phyloP scores from a whole-genome alignment of 2,797 vertebrate species.

The Helicolenus hilgendorfi region DNA sequence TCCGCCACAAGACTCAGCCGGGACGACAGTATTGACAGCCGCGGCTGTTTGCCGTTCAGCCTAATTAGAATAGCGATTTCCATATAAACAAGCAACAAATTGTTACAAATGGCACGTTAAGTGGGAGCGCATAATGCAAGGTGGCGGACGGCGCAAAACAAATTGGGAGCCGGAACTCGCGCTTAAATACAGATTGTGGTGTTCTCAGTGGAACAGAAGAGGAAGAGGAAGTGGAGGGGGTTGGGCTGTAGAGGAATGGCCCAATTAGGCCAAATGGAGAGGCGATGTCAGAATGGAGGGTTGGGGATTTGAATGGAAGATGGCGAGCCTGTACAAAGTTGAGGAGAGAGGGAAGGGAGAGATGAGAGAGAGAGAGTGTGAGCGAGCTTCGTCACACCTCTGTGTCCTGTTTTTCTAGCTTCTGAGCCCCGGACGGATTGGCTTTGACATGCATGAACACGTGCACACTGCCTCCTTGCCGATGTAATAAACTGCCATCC shows the following conservation, averaged over 20 bases:
- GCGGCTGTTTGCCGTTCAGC: conserved; percentile 44
- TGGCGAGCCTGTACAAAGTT: neutral
- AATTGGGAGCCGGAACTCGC: conserved; percentile 26
- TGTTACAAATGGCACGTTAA: conserved; percentile 77
- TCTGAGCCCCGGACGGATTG: neutral
- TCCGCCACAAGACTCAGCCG: conserved; percentile 5
- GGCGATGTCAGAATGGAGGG: neutral
- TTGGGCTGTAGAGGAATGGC: neutral
- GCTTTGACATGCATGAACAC: conserved; percentile 50
- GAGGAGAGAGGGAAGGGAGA: neutral
- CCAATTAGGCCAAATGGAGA: conserved; percentile 40
- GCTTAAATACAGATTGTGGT: conserved; percentile 24
- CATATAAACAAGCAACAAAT: conserved; percentile 82
- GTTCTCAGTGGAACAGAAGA: conserved; percentile 30
- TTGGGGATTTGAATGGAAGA: neutral
- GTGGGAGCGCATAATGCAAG: conserved; percentile 56
- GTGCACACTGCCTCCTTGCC: neutral
- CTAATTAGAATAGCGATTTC: conserved; percentile 79
- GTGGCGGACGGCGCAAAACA: conserved; percentile 35
- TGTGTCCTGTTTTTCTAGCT: neutral
- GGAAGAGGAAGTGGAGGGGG: neutral
- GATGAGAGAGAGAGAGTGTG: neutral
- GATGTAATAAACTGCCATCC: conserved; percentile 33
- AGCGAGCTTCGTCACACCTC: neutral
- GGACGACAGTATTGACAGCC: conserved; percentile 60